Evolutionary conservation across 1,140 invertebrate genomes (phyloP).

Genomic region (Lepidurus couesii): DNA sequence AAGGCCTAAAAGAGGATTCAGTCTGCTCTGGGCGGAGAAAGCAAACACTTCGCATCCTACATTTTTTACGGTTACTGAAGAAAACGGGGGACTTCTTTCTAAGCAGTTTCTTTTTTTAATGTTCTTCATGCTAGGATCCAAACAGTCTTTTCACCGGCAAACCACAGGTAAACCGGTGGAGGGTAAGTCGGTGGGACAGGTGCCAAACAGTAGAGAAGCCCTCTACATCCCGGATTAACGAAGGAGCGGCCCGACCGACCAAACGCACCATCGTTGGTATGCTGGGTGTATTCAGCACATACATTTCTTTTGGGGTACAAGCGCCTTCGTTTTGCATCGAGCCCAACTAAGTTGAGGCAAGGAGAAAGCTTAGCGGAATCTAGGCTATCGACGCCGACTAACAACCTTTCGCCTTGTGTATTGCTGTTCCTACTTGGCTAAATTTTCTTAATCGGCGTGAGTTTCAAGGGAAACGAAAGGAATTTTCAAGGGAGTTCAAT

Average conservation of each 20-base stretch:
- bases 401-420: slow-evolving; percentile 2
- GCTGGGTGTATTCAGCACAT: not conserved
- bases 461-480: too few species aligned
- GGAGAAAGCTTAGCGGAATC: not conserved
- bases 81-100: too few species aligned
- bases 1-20: not conserved
- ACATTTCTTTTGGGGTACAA: not conserved
- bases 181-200: not conserved
- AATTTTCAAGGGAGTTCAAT: too few species aligned
- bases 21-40: slow-evolving; percentile 1
- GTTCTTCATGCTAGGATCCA: too few species aligned
- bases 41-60: not conserved
- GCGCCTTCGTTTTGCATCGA: not conserved
- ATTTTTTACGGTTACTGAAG: too few species aligned
- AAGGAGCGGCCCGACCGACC: not conserved
- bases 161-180: not conserved
- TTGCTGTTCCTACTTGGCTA: not conserved
- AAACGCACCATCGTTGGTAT: too few species aligned
- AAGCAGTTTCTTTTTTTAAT: too few species aligned
- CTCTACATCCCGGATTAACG: not conserved
- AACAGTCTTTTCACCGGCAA: too few species aligned
- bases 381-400: not conserved
- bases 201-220: not conserved
- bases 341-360: not conserved
- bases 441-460: too few species aligned